phyloP scores from a whole-genome alignment of 2,113 vertebrate species.

The Chunga burmeisteri region DNA sequence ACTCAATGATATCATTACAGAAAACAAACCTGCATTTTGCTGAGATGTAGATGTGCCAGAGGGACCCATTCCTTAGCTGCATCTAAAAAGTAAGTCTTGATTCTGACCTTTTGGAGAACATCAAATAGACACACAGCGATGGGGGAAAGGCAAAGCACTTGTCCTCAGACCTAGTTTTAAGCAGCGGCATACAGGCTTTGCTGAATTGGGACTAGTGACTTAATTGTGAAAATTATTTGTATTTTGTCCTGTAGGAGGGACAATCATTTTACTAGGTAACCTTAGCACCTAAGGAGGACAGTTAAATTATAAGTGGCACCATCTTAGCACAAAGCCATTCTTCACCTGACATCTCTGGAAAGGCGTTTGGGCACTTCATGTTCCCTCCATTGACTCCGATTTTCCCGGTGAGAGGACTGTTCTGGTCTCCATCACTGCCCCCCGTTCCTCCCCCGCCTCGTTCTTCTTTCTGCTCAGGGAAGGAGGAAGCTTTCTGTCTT shows the following conservation, averaged over 20 bases:
- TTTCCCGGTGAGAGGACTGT: background rate
- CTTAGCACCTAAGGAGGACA: background rate
- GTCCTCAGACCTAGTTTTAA: background rate
- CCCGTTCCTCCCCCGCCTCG: background rate
- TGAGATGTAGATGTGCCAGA: background rate
- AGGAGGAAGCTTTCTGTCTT: constrained; percentile 17
- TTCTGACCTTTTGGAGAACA: background rate
- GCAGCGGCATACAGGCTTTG: background rate
- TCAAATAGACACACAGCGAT: background rate
- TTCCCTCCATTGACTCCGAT: background rate
- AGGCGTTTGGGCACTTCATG: background rate
- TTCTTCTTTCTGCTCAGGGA: constrained; percentile 2
- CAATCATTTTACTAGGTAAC: background rate
- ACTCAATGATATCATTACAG: background rate
- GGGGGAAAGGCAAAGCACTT: background rate
- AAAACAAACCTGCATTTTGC: background rate
- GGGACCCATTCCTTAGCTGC: background rate
- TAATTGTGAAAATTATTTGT: background rate
- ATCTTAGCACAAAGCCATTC: background rate
- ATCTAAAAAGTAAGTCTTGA: background rate
- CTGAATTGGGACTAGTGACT: background rate
- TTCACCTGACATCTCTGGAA: background rate
- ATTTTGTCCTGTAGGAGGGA: background rate
- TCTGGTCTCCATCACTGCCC: background rate
- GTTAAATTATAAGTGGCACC: background rate